phyloP scores from a whole-genome alignment of 1,140 invertebrate species.

The Drepana arcuata region DNA sequence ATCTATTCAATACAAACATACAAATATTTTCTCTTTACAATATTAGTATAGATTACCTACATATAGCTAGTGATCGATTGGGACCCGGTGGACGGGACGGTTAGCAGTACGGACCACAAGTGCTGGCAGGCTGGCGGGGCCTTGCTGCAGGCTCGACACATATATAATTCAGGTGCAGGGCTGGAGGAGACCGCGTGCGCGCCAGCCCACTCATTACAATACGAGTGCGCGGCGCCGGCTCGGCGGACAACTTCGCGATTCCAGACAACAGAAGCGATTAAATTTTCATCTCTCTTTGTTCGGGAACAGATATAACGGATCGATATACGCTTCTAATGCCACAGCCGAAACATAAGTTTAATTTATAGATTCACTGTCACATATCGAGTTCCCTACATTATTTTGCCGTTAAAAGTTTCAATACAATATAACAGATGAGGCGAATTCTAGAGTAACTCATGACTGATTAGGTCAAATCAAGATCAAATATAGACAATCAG shows the following conservation, averaged over 20 bases:
- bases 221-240: conserved; percentile 31
- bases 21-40: no score
- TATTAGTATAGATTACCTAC: no score
- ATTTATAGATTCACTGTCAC: conserved; percentile 25
- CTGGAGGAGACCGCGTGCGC: conserved; percentile 14
- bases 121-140: no score
- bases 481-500: neutral
- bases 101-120: no score
- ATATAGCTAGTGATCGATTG: conserved; percentile 14
- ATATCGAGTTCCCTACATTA: neutral
- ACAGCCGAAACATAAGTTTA: conserved; percentile 35
- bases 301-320: conserved; percentile 47
- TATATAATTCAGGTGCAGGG: conserved; percentile 47
- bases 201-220: conserved; percentile 42
- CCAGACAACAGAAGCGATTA: conserved; percentile 58
- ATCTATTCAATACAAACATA: no score
- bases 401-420: neutral
- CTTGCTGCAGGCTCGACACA: no score
- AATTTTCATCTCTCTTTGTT: conserved; percentile 66
- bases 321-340: conserved; percentile 50
- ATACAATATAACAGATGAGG: neutral
- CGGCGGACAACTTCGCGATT: conserved; percentile 39
- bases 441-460: no score
- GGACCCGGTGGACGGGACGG: no score
- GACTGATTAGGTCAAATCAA: neutral